Conservation (phyloP, 37 sponge, comb jelly and placozoan species). For the Diacarnus erythraeanus region DNA sequence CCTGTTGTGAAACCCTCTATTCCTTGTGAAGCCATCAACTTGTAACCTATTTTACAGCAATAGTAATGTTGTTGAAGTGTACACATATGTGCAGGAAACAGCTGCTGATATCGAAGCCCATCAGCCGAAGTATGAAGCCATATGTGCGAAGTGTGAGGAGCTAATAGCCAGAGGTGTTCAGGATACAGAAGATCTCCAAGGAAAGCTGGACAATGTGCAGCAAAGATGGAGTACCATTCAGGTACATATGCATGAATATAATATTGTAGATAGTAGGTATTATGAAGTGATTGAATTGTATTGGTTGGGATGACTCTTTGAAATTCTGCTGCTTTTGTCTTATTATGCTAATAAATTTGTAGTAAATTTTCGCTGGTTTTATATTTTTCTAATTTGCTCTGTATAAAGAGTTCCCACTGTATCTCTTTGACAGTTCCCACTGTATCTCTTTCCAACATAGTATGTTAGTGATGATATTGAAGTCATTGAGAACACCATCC, state of each 20-base stretch:
- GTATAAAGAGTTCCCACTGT: too few species aligned
- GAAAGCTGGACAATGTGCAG: conserved; percentile 51
- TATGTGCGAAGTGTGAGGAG: conserved; percentile 41
- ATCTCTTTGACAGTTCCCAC: too few species aligned
- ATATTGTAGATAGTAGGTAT: neutral
- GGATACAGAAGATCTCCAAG: conserved; percentile 23
- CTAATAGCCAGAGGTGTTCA: conserved; percentile 26
- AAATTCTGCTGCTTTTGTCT: too few species aligned
- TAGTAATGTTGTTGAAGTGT: too few species aligned
- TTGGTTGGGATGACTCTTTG: neutral
- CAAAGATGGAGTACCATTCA: conserved; percentile 58
- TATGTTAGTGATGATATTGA: conserved; percentile 50
- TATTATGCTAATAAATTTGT: too few species aligned
- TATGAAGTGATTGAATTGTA: neutral
- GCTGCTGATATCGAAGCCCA: conserved; percentile 45
- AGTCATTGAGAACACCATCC: conserved; percentile 43
- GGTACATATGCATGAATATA: conserved; percentile 2
- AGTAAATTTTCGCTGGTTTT: too few species aligned
- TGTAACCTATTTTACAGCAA: too few species aligned
- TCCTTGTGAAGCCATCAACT: too few species aligned
- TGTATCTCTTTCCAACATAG: too few species aligned
- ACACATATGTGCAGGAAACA: conserved; percentile 7
- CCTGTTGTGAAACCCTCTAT: too few species aligned
- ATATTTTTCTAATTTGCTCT: too few species aligned
- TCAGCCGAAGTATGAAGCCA: conserved; percentile 17